Base-by-base conservation (phyloP, 1,140 invertebrate genomes). In the Zaprionus gabonicus region DNA sequence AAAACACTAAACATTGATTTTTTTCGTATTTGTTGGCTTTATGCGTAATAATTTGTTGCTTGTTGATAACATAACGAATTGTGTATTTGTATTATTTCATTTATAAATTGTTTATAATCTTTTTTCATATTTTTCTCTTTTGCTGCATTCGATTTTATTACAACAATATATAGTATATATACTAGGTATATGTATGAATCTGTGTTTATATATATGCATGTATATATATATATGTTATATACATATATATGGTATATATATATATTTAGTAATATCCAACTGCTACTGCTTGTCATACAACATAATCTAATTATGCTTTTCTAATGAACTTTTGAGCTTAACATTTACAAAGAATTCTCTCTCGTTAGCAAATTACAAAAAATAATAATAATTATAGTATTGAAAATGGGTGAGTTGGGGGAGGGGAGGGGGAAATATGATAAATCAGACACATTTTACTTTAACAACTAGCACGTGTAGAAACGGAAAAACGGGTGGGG, bases 301-400 rank as follows among this genome's bases (percentile, higher is more conserved):
- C 84, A 87, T 87, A 87, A 87, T 87, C 84, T 88, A 87, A 87
- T 87, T 90, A 88, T 90, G 85, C 65, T 68, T 77, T 67, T 70
- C 74, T 81, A 80, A 86, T 90, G 79, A 90, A 90, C 82, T 85
- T 88, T 90, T 90, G 85, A 90, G 85, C 85, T 90, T 90, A 90
- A 90, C 82, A 90, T 85, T 90, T 90, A 90, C 84, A 88, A 81
- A 78, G 70, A 87, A 81, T 81, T 85, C 67, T 85, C 78, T 85
- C 63, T 73, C 71, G 57, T 53, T 76, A 66, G 69, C 69, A 62
- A 70, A 68, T 68, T 67, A 77, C 63, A 73, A 76, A 72, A 71
- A 76, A 78, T 68, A 82, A 82, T 82, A 74, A 78, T 81, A 70
- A 73, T 57, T 58, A 65, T 38, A 55, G 27, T 55, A 57, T 63